Evolutionary conservation across 2,888 invertebrate genomes (phyloP).

Genomic region (Coleophora deauratella): DNA sequence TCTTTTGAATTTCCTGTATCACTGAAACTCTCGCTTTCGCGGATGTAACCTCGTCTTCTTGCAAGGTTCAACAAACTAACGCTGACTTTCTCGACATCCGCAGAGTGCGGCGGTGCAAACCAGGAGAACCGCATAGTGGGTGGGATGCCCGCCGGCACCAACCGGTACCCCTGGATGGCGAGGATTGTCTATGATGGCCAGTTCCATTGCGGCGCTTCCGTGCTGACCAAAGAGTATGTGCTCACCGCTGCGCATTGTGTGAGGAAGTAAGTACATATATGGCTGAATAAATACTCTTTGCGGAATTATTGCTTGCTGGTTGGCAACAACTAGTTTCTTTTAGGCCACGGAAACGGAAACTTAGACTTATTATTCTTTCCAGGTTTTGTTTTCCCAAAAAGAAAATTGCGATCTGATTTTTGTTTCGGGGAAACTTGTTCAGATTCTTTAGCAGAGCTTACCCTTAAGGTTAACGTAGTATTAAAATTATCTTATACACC

Average conservation of each 20-base stretch:
- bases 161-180: constrained; percentile 92
- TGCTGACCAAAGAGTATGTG: constrained; percentile 88
- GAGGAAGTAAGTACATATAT: constrained; percentile 75
- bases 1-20: too few relatives aligned
- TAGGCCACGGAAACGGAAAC: too few relatives aligned
- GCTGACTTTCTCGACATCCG: constrained; percentile 30
- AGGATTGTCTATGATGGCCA: constrained; percentile 89
- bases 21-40: too few relatives aligned
- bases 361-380: too few relatives aligned
- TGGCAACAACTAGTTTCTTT: not conserved
- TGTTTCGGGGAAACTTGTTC: too few relatives aligned
- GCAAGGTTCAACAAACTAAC: constrained; percentile 38
- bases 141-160: constrained; percentile 85
- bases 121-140: constrained; percentile 92
- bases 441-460: too few relatives aligned
- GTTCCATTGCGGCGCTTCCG: constrained; percentile 90
- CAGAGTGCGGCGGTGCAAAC: constrained; percentile 88
- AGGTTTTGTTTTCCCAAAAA: too few relatives aligned
- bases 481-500: too few relatives aligned
- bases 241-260: constrained; percentile 92
- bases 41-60: not conserved
- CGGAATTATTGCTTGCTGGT: not conserved
- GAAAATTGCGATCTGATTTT: too few relatives aligned
- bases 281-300: too few relatives aligned
- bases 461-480: too few relatives aligned